These are phyloP conservation scores for Numida meleagris DNA, from an alignment of 2,113 vertebrate genomes.

Conservation along the genomic window DNA sequence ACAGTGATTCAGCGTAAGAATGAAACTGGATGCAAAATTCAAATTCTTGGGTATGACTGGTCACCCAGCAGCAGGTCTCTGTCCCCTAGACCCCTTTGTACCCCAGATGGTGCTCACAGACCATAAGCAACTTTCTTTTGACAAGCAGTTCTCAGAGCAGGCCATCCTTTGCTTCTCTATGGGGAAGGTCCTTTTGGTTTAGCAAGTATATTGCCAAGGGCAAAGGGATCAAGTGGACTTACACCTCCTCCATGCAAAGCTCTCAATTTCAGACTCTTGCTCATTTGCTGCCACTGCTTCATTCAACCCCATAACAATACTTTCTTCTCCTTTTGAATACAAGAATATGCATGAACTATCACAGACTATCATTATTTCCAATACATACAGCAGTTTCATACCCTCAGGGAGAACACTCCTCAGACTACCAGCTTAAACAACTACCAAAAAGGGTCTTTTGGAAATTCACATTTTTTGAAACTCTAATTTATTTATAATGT, in stretches of 20 bases:
- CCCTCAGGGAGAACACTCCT: neutral
- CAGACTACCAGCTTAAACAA: neutral
- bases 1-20: neutral
- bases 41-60: neutral
- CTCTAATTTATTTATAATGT: neutral
- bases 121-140: neutral
- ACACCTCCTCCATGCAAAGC: neutral
- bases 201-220: neutral
- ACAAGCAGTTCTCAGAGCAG: neutral
- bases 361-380: neutral
- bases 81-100: neutral
- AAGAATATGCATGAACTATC: neutral
- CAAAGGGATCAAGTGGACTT: neutral
- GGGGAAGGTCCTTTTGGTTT: neutral
- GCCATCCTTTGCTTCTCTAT: neutral
- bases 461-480: slow-evolving; percentile 5
- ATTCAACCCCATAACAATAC: neutral
- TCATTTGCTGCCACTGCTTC: neutral
- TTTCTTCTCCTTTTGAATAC: neutral
- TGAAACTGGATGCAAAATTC: neutral
- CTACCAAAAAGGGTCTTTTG: neutral
- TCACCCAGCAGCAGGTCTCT: neutral
- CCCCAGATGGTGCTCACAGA: neutral
- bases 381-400: neutral
- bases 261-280: neutral